A percentile compares a stretch with the other conserved stretches of the same genome.
Evolutionary conservation across 2,797 vertebrate genomes (phyloP).

Genomic region (Micrastur ruficollis): DNA sequence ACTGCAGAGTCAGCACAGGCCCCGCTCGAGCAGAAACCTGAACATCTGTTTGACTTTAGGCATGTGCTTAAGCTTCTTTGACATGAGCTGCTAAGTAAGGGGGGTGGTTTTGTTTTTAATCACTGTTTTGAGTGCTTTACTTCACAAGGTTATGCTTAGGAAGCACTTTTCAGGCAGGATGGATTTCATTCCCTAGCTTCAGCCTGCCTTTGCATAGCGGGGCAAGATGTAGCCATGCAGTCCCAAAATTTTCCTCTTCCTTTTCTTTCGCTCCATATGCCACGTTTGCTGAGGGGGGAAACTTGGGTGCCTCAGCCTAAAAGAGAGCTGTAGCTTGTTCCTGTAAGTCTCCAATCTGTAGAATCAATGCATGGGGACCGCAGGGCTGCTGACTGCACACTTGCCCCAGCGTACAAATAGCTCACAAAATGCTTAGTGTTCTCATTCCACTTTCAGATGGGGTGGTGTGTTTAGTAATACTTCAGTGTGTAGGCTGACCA

Average conservation of each 20-base stretch:
- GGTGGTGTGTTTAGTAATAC: not conserved
- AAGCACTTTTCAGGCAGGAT: not conserved
- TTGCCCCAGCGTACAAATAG: not conserved
- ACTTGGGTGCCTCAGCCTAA: not conserved
- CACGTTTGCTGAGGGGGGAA: not conserved
- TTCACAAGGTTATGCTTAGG: not conserved
- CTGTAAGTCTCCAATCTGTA: not conserved
- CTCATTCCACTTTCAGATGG: not conserved
- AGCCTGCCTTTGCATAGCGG: not conserved
- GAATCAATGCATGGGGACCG: not conserved
- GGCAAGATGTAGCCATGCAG: not conserved
- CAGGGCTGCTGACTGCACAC: not conserved
- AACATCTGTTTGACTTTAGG: conserved; percentile 49
- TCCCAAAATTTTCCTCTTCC: not conserved
- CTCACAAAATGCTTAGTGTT: not conserved
- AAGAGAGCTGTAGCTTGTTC: not conserved
- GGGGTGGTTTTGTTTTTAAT: not conserved
- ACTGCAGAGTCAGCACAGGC: conserved; percentile 40
- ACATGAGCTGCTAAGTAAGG: not conserved
- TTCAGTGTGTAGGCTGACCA: not conserved
- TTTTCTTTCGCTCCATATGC: not conserved
- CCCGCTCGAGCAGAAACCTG: not conserved
- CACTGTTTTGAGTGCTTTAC: not conserved
- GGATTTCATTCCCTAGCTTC: not conserved
- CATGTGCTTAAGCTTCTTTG: conserved; percentile 21